Percentiles rank a stretch among this genome's conserved stretches.
Evolutionary conservation across 2,797 vertebrate species (phyloP).

Genomic region (Hyperoplus immaculatus): DNA sequence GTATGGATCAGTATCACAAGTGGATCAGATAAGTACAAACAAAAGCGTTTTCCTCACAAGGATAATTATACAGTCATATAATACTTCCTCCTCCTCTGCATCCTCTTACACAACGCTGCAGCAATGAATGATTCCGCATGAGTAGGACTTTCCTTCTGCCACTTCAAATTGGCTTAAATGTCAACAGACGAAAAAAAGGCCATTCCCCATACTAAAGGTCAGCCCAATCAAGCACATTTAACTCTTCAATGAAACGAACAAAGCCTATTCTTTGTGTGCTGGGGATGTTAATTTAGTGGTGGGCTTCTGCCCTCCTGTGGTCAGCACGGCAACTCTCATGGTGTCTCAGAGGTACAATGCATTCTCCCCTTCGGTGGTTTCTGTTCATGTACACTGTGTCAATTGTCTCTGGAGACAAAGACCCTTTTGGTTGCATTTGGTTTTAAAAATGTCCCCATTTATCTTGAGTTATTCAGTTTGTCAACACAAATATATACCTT

Average conservation of each 20-base stretch:
- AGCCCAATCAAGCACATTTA: constrained; percentile 63
- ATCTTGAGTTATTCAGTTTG: constrained; percentile 9
- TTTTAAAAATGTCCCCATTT: constrained; percentile 3
- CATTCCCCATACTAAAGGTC: constrained; percentile 56
- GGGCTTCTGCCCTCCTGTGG: constrained; percentile 87
- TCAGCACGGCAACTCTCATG: constrained; percentile 70
- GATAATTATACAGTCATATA: constrained; percentile 77
- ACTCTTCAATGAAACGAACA: constrained; percentile 49
- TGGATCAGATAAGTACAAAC: constrained; percentile 79
- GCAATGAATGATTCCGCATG: constrained; percentile 59
- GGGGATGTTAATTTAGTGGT: constrained; percentile 70
- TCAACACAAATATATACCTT: constrained; percentile 1
- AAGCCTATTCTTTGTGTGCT: constrained; percentile 43
- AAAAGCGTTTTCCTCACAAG: constrained; percentile 70
- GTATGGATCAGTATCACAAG: constrained; percentile 72
- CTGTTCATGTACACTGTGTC: neutral
- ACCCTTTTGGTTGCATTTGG: constrained; percentile 12
- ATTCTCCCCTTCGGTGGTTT: constrained; percentile 42
- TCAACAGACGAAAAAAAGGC: constrained; percentile 43
- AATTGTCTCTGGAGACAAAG: constrained; percentile 35
- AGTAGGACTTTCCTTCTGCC: constrained; percentile 60
- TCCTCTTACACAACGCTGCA: constrained; percentile 57
- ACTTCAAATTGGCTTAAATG: constrained; percentile 61
- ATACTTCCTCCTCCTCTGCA: constrained; percentile 73
- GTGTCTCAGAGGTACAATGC: constrained; percentile 51